Evolutionary conservation across 2,113 vertebrate species (phyloP).

Genomic region (Cyanoderma ruficeps): DNA sequence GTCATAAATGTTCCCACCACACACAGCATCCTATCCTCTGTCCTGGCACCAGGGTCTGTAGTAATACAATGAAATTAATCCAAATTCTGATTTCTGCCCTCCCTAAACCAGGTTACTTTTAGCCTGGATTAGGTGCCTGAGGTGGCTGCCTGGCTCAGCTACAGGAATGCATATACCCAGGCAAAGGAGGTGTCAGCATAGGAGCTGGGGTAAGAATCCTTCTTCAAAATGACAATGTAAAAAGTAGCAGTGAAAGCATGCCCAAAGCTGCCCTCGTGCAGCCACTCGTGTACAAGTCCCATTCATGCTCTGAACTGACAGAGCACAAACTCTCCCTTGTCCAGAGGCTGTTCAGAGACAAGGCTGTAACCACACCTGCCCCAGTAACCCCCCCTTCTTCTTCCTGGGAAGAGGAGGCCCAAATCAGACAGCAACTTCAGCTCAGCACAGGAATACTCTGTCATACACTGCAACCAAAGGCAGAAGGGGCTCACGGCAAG

Average conservation of each 20-base stretch:
- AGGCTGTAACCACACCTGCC: not conserved
- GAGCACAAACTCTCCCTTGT: not conserved
- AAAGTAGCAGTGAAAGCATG: not conserved
- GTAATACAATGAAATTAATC: not conserved
- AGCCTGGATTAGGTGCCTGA: not conserved
- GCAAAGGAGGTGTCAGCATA: not conserved
- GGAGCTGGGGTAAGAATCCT: not conserved
- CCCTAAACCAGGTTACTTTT: not conserved
- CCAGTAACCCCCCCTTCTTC: not conserved
- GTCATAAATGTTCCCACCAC: not conserved
- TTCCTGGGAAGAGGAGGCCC: not conserved
- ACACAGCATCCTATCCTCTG: not conserved
- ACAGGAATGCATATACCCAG: not conserved
- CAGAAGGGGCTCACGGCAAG: rapidly evolving
- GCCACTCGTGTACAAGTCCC: not conserved
- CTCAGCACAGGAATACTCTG: not conserved
- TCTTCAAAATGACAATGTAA: not conserved
- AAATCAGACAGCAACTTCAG: not conserved
- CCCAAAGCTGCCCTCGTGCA: not conserved
- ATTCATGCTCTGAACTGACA: not conserved
- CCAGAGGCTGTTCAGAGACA: not conserved
- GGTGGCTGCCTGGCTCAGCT: not conserved
- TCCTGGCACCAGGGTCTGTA: not conserved
- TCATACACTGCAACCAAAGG: not conserved
- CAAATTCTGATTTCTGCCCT: not conserved